Evolutionary conservation across 2,797 vertebrate genomes (phyloP).

Genomic region (Tolypeutes matacus): DNA sequence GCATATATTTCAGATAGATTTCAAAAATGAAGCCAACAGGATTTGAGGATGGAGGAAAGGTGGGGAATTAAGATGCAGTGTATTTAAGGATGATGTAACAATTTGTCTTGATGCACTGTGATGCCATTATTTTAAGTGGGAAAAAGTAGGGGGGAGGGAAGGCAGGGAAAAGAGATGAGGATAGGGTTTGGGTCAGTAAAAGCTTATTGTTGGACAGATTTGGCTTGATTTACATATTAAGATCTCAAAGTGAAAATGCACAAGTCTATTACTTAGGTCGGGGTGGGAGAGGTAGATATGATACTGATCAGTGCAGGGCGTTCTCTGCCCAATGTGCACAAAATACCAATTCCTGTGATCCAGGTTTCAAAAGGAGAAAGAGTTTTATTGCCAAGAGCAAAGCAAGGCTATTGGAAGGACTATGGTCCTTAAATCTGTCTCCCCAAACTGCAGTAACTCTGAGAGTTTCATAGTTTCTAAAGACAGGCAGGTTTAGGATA

Average conservation of each 20-base stretch:
- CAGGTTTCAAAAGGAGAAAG: too few species aligned
- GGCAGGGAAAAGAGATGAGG: not conserved
- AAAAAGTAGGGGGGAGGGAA: not conserved
- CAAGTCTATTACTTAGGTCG: not conserved
- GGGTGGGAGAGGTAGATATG: not conserved
- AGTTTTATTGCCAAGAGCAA: too few species aligned
- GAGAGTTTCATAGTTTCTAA: too few species aligned
- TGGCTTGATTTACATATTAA: not conserved
- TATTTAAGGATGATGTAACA: not conserved
- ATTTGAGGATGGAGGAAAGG: not conserved
- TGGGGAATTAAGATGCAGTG: too few species aligned
- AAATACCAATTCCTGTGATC: too few species aligned
- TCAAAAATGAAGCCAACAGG: not conserved
- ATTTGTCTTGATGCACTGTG: not conserved
- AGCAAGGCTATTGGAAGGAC: too few species aligned
- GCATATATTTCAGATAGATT: not conserved
- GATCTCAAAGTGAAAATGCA: not conserved
- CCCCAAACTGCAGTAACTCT: too few species aligned
- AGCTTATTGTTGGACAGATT: not conserved
- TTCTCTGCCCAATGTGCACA: too few species aligned
- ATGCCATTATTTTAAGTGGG: not conserved
- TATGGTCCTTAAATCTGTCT: too few species aligned
- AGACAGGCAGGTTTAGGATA: too few species aligned
- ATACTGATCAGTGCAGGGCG: too few species aligned
- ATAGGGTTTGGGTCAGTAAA: not conserved